Conservation (phyloP, 2,113 vertebrate species). For the Forbesichthys agassizii region DNA sequence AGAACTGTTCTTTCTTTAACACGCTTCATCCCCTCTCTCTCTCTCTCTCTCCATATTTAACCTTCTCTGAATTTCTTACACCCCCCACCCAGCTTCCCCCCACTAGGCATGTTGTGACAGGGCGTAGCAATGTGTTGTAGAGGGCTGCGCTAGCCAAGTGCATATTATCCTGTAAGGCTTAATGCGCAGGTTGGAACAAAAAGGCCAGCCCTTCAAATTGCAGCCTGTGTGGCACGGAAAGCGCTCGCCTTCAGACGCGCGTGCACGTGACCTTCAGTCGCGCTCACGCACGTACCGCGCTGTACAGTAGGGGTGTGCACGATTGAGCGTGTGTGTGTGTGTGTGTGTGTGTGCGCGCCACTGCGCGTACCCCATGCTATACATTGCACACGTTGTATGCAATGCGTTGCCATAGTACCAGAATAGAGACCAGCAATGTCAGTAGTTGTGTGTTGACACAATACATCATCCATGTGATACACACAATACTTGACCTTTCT, state of each 20-base stretch:
- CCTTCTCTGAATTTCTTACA: slow-evolving; percentile 41
- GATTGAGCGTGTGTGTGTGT: background rate
- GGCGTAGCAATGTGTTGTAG: slow-evolving; percentile 75
- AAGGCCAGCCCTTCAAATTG: slow-evolving; percentile 79
- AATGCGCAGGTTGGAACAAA: slow-evolving; percentile 80
- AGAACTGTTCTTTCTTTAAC: slow-evolving; percentile 9
- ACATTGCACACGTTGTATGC: background rate
- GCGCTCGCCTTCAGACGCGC: slow-evolving; percentile 49
- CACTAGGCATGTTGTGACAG: slow-evolving; percentile 80
- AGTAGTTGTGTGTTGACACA: too few species aligned
- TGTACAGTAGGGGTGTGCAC: background rate
- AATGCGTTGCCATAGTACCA: background rate
- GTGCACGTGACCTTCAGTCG: slow-evolving; percentile 46
- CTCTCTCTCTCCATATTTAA: slow-evolving; percentile 44
- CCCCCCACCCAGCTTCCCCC: slow-evolving; percentile 44
- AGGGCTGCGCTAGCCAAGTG: slow-evolving; percentile 77
- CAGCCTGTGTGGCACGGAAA: slow-evolving; percentile 67
- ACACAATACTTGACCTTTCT: too few species aligned
- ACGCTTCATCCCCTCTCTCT: slow-evolving; percentile 3
- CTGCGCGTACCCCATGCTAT: background rate
- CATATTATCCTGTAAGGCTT: slow-evolving; percentile 84
- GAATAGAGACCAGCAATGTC: too few species aligned
- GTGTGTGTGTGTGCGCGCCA: background rate
- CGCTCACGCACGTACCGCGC: slow-evolving; percentile 28
- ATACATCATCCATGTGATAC: too few species aligned